Conservation (phyloP, 2,113 vertebrate species). For the Abramis brama region DNA sequence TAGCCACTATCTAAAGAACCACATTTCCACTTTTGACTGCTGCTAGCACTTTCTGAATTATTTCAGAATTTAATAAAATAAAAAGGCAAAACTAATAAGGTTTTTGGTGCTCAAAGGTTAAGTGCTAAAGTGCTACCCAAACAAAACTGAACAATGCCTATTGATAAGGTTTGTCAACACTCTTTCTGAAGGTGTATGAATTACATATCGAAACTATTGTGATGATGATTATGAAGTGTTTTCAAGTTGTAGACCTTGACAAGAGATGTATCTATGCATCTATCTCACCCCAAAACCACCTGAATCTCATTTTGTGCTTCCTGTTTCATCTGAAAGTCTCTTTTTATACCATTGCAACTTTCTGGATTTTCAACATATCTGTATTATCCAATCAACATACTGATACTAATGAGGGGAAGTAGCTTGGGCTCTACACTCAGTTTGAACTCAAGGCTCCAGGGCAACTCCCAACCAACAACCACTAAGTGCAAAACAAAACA, state of each 20-base stretch:
- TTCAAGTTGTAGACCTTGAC: background rate
- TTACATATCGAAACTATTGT: background rate
- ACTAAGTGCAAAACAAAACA: slow-evolving; percentile 13
- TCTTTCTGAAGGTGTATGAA: background rate
- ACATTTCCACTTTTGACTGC: background rate
- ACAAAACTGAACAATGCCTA: background rate
- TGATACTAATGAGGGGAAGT: background rate
- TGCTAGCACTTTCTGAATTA: background rate
- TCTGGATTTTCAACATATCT: background rate
- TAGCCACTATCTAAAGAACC: background rate
- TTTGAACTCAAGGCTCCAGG: slow-evolving; percentile 1
- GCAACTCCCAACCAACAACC: slow-evolving; percentile 1
- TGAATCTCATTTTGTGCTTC: background rate
- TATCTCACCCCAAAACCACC: background rate
- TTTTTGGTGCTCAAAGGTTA: slow-evolving; percentile 54
- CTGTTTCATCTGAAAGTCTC: background rate
- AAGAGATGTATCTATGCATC: background rate
- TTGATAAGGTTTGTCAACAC: slow-evolving; percentile 7
- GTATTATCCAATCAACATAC: background rate
- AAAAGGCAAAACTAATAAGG: slow-evolving; percentile 18
- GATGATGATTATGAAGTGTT: background rate
- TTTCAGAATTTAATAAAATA: background rate
- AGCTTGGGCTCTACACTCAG: background rate
- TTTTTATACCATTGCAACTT: background rate
- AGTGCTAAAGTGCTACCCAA: slow-evolving; percentile 62